Conservation (phyloP, 2,888 invertebrate genomes). For the Carpatolechia fugitivella region DNA sequence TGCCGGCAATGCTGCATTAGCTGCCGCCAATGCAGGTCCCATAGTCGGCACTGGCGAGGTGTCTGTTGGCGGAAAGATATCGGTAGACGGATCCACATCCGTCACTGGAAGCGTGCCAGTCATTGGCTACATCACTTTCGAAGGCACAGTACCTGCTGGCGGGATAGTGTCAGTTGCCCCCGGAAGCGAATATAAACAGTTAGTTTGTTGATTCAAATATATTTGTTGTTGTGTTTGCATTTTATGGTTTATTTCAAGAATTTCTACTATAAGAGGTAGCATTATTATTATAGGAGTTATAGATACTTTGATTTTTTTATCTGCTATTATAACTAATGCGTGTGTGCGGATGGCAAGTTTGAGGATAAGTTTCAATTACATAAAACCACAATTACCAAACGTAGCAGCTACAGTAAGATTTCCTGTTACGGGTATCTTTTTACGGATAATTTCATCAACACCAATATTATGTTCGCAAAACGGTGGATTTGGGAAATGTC, state of each 20-base stretch:
- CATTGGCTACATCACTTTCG: constrained; percentile 65
- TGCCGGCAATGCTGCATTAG: constrained; percentile 16
- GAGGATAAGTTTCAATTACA: too few relatives aligned
- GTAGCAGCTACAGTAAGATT: not conserved
- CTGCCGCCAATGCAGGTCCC: constrained; percentile 15
- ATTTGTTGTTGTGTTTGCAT: constrained; percentile 20
- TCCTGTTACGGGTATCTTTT: not conserved
- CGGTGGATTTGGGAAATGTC: too few relatives aligned
- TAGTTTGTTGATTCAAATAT: constrained; percentile 20
- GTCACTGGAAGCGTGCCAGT: constrained; percentile 61
- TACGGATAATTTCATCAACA: not conserved
- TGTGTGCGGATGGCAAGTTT: too few relatives aligned
- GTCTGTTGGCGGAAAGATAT: constrained; percentile 49
- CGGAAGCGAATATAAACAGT: constrained; percentile 28
- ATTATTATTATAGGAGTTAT: too few relatives aligned
- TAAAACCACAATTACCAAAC: not conserved
- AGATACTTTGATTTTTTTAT: too few relatives aligned
- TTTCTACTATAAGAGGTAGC: too few relatives aligned
- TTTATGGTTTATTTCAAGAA: constrained; percentile 12
- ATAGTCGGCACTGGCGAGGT: constrained; percentile 51
- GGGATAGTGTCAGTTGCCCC: constrained; percentile 58
- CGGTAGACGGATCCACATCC: constrained; percentile 54
- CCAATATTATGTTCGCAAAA: too few relatives aligned
- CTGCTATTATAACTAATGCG: too few relatives aligned
- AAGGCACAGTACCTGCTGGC: constrained; percentile 59